Percentiles rank a stretch among this genome's conserved stretches.
Evolutionary conservation across 2,888 invertebrate genomes (phyloP).

Genomic region (Orgyia antiqua): DNA sequence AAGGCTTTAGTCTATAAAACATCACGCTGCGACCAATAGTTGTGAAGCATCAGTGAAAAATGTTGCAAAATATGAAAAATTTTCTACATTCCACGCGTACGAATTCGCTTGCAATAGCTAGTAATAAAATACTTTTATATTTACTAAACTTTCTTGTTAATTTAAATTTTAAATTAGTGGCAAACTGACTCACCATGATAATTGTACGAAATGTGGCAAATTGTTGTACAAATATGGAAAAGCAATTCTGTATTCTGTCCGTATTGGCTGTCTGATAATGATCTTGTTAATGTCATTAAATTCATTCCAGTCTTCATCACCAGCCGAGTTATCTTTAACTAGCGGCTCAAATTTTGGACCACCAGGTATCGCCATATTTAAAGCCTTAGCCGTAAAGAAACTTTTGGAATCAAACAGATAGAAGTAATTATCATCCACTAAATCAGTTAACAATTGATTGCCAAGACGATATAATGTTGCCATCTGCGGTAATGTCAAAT

Average conservation of each 20-base stretch:
- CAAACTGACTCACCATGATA: slow-evolving; percentile 92
- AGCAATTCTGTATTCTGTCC: slow-evolving; percentile 99
- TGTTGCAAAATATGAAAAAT: no score
- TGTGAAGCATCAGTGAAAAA: no score
- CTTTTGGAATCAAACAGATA: slow-evolving; percentile 99
- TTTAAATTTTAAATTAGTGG: no score
- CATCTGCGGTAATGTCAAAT: slow-evolving; percentile 96
- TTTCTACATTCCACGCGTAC: no score
- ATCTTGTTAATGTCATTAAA: slow-evolving; percentile 99
- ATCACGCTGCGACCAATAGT: no score
- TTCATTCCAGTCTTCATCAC: slow-evolving; percentile 99
- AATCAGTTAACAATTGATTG: slow-evolving; percentile 97
- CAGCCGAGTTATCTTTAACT: slow-evolving; percentile 97
- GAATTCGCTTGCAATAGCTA: no score
- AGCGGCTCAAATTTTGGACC: slow-evolving; percentile 99
- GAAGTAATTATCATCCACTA: slow-evolving; percentile 99
- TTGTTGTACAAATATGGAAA: slow-evolving; percentile 99
- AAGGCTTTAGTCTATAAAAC: no score
- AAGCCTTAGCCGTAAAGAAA: slow-evolving; percentile 99
- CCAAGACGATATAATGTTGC: slow-evolving; percentile 98
- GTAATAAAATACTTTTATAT: no score
- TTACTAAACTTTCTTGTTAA: no score
- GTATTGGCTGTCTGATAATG: slow-evolving; percentile 98
- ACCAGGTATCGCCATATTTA: slow-evolving; percentile 99
- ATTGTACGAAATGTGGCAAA: slow-evolving; percentile 97